These are phyloP conservation scores for Macrostomum cliftonense DNA, from an alignment of 2,888 invertebrate species.

Conservation along the genomic window DNA sequence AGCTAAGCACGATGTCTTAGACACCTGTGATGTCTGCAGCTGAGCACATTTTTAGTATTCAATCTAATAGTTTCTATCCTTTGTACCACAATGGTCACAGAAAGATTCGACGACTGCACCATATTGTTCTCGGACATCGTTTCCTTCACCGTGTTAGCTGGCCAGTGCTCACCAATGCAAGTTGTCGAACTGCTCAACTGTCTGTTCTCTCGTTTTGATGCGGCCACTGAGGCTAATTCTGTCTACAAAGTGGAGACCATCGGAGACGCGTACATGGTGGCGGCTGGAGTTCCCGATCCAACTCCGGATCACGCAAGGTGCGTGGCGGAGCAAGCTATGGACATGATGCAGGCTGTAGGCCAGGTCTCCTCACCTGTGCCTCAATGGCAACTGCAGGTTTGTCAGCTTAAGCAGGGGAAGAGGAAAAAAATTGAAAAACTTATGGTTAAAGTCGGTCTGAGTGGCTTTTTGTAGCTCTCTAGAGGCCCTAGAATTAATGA, in stretches of 20 bases:
- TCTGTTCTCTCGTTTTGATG: constrained; percentile 28
- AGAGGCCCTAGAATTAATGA: too few relatives aligned
- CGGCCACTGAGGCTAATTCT: constrained; percentile 14
- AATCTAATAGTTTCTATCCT: too few relatives aligned
- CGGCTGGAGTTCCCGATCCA: constrained; percentile 29
- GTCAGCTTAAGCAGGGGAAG: too few relatives aligned
- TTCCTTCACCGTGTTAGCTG: constrained; percentile 29
- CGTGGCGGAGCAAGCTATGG: constrained; percentile 27
- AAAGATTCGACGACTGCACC: constrained; percentile 24
- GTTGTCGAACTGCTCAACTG: constrained; percentile 34
- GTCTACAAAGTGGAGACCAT: constrained; percentile 27
- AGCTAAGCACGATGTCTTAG: too few relatives aligned
- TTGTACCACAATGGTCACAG: constrained; percentile 18
- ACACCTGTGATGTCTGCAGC: too few relatives aligned
- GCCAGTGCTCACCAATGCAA: constrained; percentile 25
- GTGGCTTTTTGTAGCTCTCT: too few relatives aligned
- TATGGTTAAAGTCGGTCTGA: too few relatives aligned
- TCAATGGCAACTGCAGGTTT: constrained; percentile 17
- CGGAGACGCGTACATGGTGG: constrained; percentile 29
- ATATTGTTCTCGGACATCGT: constrained; percentile 36
- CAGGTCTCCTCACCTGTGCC: constrained; percentile 20
- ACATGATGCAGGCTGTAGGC: constrained; percentile 25
- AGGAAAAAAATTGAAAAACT: too few relatives aligned
- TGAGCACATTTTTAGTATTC: too few relatives aligned
- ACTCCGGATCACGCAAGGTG: constrained; percentile 23